Percentiles rank a stretch among this genome's conserved stretches.
These are phyloP conservation scores for Brachyalestes nurse DNA, from an alignment of 2,797 vertebrate genomes.

Conservation along the genomic window DNA sequence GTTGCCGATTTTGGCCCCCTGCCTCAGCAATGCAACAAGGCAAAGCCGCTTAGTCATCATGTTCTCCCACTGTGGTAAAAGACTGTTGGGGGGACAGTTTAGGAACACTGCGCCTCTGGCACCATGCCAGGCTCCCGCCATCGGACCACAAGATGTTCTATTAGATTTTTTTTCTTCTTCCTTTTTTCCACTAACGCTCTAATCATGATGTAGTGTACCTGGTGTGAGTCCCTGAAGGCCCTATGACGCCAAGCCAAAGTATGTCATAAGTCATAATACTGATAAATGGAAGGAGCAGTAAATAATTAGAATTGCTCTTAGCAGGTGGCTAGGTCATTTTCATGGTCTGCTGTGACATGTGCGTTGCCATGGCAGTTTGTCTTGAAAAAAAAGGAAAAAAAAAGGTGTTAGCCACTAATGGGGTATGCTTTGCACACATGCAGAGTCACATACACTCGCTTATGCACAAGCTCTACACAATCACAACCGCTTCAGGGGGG, in stretches of 20 bases:
- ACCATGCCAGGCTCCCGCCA: conserved; percentile 21
- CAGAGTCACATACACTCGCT: background rate
- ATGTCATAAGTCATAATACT: conserved; percentile 59
- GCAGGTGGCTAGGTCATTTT: conserved; percentile 48
- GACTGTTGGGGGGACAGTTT: conserved; percentile 46
- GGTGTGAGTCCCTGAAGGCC: conserved; percentile 43
- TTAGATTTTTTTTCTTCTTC: conserved; percentile 21
- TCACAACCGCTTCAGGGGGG: too few species aligned
- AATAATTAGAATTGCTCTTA: conserved; percentile 57
- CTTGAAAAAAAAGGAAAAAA: background rate
- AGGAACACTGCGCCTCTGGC: conserved; percentile 52
- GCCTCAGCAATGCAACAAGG: conserved; percentile 48
- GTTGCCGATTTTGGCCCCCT: conserved; percentile 26
- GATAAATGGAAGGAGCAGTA: conserved; percentile 56
- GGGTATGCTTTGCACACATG: background rate
- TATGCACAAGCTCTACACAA: background rate
- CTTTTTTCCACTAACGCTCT: conserved; percentile 27
- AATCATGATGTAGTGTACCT: conserved; percentile 55
- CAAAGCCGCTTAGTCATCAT: conserved; percentile 57
- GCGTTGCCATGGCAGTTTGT: conserved; percentile 16
- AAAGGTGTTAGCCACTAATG: conserved; percentile 9
- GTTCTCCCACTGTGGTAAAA: conserved; percentile 39
- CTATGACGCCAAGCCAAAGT: conserved; percentile 46
- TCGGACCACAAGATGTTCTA: conserved; percentile 44
- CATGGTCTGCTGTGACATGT: conserved; percentile 20